Evolutionary conservation across 2,888 invertebrate species (phyloP).

Genomic region (Strigamia crassipes): DNA sequence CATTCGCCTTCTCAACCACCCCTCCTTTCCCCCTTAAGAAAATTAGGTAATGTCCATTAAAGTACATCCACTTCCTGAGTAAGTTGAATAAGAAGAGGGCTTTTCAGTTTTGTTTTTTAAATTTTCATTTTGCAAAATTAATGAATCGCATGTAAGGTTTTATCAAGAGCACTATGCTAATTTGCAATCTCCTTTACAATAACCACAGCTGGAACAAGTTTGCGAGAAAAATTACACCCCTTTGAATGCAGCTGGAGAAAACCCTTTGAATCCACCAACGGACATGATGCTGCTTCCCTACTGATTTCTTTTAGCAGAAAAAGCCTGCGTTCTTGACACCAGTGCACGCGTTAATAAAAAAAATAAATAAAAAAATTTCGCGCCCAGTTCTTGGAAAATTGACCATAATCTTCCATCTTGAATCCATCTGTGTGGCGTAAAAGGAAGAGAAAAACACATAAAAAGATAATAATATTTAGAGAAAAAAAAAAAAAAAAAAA

Average conservation of each 20-base stretch:
- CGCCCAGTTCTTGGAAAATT: constrained; percentile 23
- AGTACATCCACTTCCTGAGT: constrained; percentile 7
- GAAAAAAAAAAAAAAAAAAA: constrained; percentile 26
- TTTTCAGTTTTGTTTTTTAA: background rate
- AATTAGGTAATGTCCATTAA: constrained; percentile 28
- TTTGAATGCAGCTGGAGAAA: constrained; percentile 41
- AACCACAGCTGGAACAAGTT: constrained; percentile 42
- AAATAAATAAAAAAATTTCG: background rate
- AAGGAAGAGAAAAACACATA: constrained; percentile 25
- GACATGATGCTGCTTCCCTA: constrained; percentile 38
- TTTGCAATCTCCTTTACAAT: constrained; percentile 38
- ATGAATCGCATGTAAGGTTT: constrained; percentile 15
- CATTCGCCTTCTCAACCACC: constrained; percentile 20
- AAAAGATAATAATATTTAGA: constrained; percentile 36
- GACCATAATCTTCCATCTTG: constrained; percentile 40
- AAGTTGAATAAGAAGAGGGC: background rate
- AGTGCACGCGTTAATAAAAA: constrained; percentile 3
- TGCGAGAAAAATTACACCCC: constrained; percentile 38
- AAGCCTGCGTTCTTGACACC: background rate
- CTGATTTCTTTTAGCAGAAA: constrained; percentile 17
- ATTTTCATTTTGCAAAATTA: constrained; percentile 27
- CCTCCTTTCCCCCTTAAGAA: background rate
- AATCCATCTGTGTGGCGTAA: constrained; percentile 29
- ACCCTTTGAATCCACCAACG: constrained; percentile 40
- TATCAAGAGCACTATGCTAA: constrained; percentile 38